These are phyloP conservation scores for Tipula confusa DNA, from an alignment of 2,888 invertebrate genomes.

Conservation along the genomic window DNA sequence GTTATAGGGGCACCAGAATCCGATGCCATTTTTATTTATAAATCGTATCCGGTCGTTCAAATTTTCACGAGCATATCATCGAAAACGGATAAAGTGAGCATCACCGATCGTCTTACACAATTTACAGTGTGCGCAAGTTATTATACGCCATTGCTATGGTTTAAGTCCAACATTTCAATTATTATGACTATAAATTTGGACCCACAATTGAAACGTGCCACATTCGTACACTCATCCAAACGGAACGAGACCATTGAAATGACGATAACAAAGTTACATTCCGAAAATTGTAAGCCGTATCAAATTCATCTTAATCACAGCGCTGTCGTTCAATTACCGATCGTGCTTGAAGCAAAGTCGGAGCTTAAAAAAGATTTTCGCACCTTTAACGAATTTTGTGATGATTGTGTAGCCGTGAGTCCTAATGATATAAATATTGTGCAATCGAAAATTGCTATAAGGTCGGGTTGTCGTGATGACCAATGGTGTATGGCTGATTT, in stretches of 20 bases:
- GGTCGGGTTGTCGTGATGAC: conserved; percentile 35
- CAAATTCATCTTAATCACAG: not conserved
- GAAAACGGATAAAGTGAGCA: conserved; percentile 44
- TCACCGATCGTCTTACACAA: conserved; percentile 38
- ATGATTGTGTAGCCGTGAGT: conserved; percentile 34
- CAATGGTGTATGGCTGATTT: conserved; percentile 34
- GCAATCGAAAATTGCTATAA: conserved; percentile 33
- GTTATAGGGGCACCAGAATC: conserved; percentile 41
- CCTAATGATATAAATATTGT: conserved; percentile 32
- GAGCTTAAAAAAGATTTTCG: conserved; percentile 45
- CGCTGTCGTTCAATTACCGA: conserved; percentile 39
- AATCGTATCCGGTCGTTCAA: conserved; percentile 39
- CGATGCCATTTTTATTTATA: conserved; percentile 41
- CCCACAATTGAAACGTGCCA: not conserved
- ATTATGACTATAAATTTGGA: conserved; percentile 37
- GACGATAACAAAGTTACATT: not conserved
- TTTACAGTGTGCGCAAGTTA: not conserved
- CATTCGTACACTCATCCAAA: not conserved
- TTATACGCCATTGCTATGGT: not conserved
- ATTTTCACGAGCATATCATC: conserved; percentile 33
- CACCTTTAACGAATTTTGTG: conserved; percentile 36
- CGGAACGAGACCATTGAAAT: not conserved
- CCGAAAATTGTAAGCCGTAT: not conserved
- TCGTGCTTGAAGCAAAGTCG: conserved; percentile 47
- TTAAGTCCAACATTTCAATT: not conserved